Evolutionary conservation across 2,888 invertebrate species (phyloP).

Genomic region (Argynnis bischoffii): DNA sequence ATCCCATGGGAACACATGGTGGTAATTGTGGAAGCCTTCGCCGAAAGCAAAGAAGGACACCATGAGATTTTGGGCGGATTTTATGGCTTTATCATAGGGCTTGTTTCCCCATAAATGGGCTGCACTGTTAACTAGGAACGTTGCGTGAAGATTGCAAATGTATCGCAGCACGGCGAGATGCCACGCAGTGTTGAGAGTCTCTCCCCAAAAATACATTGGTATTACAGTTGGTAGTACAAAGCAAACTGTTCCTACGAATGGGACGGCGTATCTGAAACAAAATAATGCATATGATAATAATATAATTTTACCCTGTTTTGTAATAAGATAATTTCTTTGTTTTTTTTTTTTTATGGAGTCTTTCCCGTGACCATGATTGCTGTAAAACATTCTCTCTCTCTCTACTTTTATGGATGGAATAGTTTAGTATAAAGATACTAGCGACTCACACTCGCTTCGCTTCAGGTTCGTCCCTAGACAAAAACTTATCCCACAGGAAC

Average conservation of each 20-base stretch:
- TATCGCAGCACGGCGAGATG: constrained; percentile 75
- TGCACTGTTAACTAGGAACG: constrained; percentile 85
- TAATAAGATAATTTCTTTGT: not conserved
- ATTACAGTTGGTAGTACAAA: constrained; percentile 51
- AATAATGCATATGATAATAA: not conserved
- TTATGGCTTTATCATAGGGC: constrained; percentile 66
- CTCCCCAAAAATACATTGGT: constrained; percentile 83
- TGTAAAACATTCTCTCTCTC: too few species aligned
- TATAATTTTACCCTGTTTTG: not conserved
- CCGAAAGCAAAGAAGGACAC: constrained; percentile 50
- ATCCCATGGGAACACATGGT: constrained; percentile 60
- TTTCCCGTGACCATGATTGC: not conserved
- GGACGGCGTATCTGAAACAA: constrained; percentile 79
- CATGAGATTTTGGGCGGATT: constrained; percentile 45
- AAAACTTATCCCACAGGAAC: too few species aligned
- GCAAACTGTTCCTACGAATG: constrained; percentile 84
- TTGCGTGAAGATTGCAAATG: constrained; percentile 76
- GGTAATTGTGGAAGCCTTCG: constrained; percentile 62
- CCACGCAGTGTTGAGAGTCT: constrained; percentile 64
- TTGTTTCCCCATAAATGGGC: constrained; percentile 80
- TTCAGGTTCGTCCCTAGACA: too few species aligned
- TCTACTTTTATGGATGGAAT: too few species aligned
- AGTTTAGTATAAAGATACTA: too few species aligned
- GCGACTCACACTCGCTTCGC: too few species aligned
- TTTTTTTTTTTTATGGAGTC: not conserved